These are phyloP conservation scores for Polypterus bichir DNA, from an alignment of 2,113 vertebrate species.

Conservation along the genomic window DNA sequence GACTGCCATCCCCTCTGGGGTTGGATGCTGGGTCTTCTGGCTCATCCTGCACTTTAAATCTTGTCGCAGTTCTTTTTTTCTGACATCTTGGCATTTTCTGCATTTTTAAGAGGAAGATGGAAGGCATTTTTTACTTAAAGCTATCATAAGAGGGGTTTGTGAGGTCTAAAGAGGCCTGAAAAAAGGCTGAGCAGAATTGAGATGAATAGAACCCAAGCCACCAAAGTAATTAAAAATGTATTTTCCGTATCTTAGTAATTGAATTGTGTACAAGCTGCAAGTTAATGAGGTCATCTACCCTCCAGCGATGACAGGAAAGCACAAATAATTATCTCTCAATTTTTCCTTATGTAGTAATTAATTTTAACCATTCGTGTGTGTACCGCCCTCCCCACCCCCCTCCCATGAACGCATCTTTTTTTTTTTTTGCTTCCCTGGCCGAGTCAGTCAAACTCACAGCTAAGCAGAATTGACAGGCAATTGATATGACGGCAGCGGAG, in stretches of 20 bases:
- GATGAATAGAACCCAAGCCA: slow-evolving; percentile 69
- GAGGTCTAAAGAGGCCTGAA: slow-evolving; percentile 10
- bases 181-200: slow-evolving; percentile 41
- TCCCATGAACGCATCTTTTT: slow-evolving; percentile 18
- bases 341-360: slow-evolving; percentile 92
- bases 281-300: slow-evolving; percentile 89
- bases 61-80: background rate
- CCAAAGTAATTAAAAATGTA: slow-evolving; percentile 89
- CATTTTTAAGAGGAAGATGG: background rate
- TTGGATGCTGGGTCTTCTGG: background rate
- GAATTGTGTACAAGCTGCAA: slow-evolving; percentile 92
- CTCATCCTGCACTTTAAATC: too few species aligned
- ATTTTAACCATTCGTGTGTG: slow-evolving; percentile 72
- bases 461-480: slow-evolving; percentile 74
- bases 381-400: slow-evolving; percentile 43
- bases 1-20: background rate
- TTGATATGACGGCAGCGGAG: slow-evolving; percentile 43
- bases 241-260: slow-evolving; percentile 88
- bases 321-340: slow-evolving; percentile 89
- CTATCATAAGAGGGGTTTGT: slow-evolving; percentile 12
- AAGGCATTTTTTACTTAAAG: background rate
- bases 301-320: slow-evolving; percentile 76
- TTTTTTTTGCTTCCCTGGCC: slow-evolving; percentile 6
- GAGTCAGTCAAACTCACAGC: slow-evolving; percentile 62
- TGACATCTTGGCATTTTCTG: background rate